Evolutionary conservation across 2,888 invertebrate species (phyloP), one percentile per base, ranked within the genome.

Genomic region (Mimachlamys varia): DNA sequence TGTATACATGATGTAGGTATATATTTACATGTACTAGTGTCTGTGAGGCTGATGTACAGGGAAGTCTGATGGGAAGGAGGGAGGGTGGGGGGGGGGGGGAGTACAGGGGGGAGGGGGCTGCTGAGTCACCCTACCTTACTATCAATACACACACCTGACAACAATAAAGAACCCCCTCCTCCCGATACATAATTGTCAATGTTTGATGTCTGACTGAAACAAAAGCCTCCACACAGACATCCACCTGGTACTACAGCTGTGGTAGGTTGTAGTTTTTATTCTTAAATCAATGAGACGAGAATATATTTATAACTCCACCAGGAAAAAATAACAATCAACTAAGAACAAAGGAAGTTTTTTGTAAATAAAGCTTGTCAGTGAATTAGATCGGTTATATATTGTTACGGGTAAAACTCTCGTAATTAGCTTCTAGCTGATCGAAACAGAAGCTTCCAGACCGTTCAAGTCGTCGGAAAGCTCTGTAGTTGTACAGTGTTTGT

Each of bases 131-230:
- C 5, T 76, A 15, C 12, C 76, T n/a, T 7, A 27, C 76, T 76
- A 76, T 76, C 76, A 33, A 76, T 76, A 76, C 33, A 19, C 1
- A 27, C 76, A 76, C 76, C 76, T 76, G 76, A 27, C 76, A 33
- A 76, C 33, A 33, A 76, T 76, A 76, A 76, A 76, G 22, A 12
- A 76, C 27, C 76, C 27, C 33, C 76, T 62, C 76, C 76, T 53
- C 58, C n/a, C 33, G 33, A 76, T 33, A 76, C 76, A 19, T 76
- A 76, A 76, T 76, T 76, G 76, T 76, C 76, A 33, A 76, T 76
- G 33, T 76, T 76, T 76, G 76, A 76, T 76, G 33, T 44, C 22
- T 2, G 76, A 27, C 33, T 33, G 33, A 76, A 33, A 76, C 27
- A 27, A 76, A 33, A 27, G 33, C 27, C 33, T 27, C 27, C 19